phyloP scores from a whole-genome alignment of 2,797 vertebrate genomes.

The Heterohyrax brucei region DNA sequence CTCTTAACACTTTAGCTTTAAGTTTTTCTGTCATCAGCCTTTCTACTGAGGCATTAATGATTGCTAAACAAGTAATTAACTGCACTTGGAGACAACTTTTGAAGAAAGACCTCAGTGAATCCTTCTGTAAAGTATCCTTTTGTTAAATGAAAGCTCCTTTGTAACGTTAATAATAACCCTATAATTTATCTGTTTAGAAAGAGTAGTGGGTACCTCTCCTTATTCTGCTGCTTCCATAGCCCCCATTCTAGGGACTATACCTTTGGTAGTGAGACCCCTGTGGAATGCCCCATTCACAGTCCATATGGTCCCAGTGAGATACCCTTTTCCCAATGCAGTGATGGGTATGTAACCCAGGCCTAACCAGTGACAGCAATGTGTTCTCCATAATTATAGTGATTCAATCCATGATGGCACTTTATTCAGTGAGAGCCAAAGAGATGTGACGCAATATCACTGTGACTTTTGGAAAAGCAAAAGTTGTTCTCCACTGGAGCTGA shows the following conservation, averaged over 20 bases:
- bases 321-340: neutral
- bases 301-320: rapidly evolving
- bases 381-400: neutral
- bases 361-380: neutral
- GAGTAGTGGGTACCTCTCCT: neutral
- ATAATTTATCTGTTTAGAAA: constrained; percentile 43
- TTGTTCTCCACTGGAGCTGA: neutral
- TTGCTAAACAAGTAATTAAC: constrained; percentile 64
- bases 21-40: neutral
- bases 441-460: neutral
- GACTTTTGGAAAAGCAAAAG: neutral
- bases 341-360: neutral
- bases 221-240: neutral
- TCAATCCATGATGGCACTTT: neutral
- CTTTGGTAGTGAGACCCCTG: neutral
- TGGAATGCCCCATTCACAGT: neutral
- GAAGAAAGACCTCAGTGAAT: constrained; percentile 37
- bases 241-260: neutral
- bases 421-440: neutral
- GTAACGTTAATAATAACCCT: neutral
- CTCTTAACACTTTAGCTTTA: neutral
- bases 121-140: constrained; percentile 64
- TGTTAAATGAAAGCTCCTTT: constrained; percentile 47
- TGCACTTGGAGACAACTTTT: constrained; percentile 53
- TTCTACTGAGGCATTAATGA: constrained; percentile 70